phyloP scores from a whole-genome alignment of 2,888 invertebrate genomes.

The Empis livida region DNA sequence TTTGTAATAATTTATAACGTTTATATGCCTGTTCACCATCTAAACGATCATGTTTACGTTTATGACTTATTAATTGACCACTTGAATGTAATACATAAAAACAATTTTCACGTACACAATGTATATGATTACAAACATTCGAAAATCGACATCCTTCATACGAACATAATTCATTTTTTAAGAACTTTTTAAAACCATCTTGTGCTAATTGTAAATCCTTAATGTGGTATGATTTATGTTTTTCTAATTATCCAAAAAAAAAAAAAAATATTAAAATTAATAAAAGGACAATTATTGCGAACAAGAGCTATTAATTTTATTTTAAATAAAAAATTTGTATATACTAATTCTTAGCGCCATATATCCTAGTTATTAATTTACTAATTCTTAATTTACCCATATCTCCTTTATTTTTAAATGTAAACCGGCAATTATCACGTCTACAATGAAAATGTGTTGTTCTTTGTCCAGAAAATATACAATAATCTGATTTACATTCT shows the following conservation, averaged over 20 bases:
- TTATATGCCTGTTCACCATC: slow-evolving; percentile 59
- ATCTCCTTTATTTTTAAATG: slow-evolving; percentile 98
- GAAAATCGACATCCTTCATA: slow-evolving; percentile 89
- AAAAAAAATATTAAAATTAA: neutral
- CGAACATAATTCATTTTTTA: slow-evolving; percentile 90
- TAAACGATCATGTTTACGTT: slow-evolving; percentile 90
- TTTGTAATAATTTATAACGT: slow-evolving; percentile 24
- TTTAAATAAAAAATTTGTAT: no score
- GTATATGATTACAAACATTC: slow-evolving; percentile 93
- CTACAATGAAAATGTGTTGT: slow-evolving; percentile 98
- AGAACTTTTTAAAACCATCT: slow-evolving; percentile 97
- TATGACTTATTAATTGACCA: slow-evolving; percentile 93
- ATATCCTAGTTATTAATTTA: no score
- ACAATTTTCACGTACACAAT: slow-evolving; percentile 91
- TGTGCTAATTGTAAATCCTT: slow-evolving; percentile 91
- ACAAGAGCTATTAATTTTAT: no score
- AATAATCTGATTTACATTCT: slow-evolving; percentile 82
- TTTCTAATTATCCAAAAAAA: slow-evolving; percentile 49
- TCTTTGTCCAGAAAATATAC: slow-evolving; percentile 84
- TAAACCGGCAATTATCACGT: slow-evolving; percentile 79
- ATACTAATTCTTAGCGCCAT: no score
- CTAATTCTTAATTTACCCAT: no score
- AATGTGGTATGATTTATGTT: slow-evolving; percentile 96
- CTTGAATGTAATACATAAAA: slow-evolving; percentile 93
- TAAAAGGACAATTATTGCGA: no score